Conservation (phyloP, 64 coral and sea anemone species). For the Actinia tenebrosa region DNA sequence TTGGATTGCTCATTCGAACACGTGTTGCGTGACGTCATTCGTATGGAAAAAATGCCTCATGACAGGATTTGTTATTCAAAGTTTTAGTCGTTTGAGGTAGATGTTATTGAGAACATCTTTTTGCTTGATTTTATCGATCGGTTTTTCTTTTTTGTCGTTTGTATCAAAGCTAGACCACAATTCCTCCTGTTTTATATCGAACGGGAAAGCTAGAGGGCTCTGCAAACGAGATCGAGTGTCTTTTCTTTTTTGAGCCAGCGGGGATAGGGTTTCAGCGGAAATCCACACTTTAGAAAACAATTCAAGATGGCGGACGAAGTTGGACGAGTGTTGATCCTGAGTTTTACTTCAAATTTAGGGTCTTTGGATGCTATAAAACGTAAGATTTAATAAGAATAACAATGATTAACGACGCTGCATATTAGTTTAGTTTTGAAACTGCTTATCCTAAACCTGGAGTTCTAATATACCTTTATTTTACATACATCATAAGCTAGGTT, state of each 20-base stretch:
- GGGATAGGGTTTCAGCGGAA: not conserved
- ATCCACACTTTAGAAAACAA: not conserved
- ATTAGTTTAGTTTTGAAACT: not conserved
- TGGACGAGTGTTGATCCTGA: constrained; percentile 12
- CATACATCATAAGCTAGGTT: not conserved
- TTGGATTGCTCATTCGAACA: too few species aligned
- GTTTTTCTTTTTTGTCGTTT: too few species aligned
- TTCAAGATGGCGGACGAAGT: constrained; percentile 25
- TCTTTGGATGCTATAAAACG: constrained; percentile 15
- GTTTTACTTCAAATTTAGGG: not conserved
- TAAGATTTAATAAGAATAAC: not conserved
- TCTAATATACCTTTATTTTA: not conserved
- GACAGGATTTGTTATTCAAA: too few species aligned
- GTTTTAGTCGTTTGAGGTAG: too few species aligned
- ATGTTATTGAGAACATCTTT: too few species aligned
- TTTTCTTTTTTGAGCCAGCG: not conserved
- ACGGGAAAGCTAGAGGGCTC: too few species aligned
- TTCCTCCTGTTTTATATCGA: too few species aligned
- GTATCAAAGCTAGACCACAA: too few species aligned
- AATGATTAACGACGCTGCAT: not conserved
- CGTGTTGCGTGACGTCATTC: too few species aligned
- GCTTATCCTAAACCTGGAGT: not conserved
- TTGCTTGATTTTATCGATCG: too few species aligned
- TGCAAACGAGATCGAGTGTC: too few species aligned
- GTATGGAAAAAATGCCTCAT: too few species aligned